Conservation (phyloP, 1,140 invertebrate genomes). For the Nasonia longicornis region DNA sequence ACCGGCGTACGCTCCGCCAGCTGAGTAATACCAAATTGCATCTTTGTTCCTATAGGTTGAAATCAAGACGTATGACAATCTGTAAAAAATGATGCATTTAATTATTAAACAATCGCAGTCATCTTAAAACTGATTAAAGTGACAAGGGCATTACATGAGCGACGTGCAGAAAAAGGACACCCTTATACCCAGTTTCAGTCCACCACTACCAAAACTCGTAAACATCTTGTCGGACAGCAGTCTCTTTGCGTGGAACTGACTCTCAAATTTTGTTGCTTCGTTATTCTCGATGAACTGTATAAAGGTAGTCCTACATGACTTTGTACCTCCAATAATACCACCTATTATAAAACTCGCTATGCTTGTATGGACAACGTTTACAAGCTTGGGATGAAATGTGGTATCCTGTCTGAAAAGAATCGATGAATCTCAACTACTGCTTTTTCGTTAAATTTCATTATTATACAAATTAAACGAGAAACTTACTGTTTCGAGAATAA, state of each 20-base stretch:
- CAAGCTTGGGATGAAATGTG: constrained; percentile 72
- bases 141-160: constrained; percentile 71
- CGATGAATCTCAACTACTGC: background rate
- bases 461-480: background rate
- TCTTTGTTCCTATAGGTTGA: constrained; percentile 76
- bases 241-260: constrained; percentile 77
- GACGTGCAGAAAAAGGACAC: constrained; percentile 73
- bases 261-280: constrained; percentile 77
- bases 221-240: constrained; percentile 76
- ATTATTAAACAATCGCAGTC: constrained; percentile 10
- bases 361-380: constrained; percentile 71
- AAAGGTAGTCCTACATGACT: constrained; percentile 72
- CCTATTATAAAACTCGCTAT: constrained; percentile 72
- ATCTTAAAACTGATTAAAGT: constrained; percentile 26
- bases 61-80: constrained; percentile 72
- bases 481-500: constrained; percentile 33
- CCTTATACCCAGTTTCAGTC: constrained; percentile 75
- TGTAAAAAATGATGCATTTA: constrained; percentile 58
- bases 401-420: constrained; percentile 72
- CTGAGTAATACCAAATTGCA: constrained; percentile 75
- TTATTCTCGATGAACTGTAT: constrained; percentile 80
- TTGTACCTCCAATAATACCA: constrained; percentile 74
- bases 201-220: constrained; percentile 76
- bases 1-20: constrained; percentile 75
- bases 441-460: constrained; percentile 11